phyloP scores from a whole-genome alignment of 1,140 invertebrate genomes.

The Augochlora pura region DNA sequence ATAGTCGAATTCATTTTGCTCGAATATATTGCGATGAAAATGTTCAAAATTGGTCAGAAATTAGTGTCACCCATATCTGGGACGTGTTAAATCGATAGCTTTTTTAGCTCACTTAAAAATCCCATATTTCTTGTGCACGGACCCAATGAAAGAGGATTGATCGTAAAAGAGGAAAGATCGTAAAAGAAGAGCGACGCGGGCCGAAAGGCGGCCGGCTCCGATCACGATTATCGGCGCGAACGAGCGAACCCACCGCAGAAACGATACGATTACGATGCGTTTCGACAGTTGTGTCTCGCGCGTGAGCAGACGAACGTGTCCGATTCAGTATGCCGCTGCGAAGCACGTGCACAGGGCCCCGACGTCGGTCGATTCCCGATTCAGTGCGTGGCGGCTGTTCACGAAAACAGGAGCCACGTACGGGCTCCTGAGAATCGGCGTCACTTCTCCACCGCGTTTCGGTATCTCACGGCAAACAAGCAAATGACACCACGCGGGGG shows the following conservation, averaged over 20 bases:
- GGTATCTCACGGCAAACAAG: constrained; percentile 22
- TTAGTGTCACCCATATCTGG: too few species aligned
- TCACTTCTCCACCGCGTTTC: background rate
- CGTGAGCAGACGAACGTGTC: constrained; percentile 49
- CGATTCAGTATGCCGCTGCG: constrained; percentile 35
- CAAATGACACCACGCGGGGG: background rate
- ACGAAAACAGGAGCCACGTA: constrained; percentile 51
- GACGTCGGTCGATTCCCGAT: constrained; percentile 55
- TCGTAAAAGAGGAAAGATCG: too few species aligned
- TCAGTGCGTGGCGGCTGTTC: constrained; percentile 46
- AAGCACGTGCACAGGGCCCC: constrained; percentile 57
- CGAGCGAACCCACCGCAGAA: constrained; percentile 24
- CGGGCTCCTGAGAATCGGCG: constrained; percentile 41
- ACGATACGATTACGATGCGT: constrained; percentile 53
- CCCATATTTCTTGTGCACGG: too few species aligned
- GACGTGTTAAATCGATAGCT: too few species aligned
- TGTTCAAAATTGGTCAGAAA: too few species aligned
- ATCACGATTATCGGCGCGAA: background rate
- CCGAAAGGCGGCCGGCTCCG: background rate
- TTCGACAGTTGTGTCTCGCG: constrained; percentile 44
- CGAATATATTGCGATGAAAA: too few species aligned
- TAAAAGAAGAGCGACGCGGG: too few species aligned
- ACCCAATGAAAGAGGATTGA: too few species aligned
- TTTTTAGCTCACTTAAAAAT: too few species aligned
- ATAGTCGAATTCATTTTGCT: too few species aligned